phyloP scores from a whole-genome alignment of 2,888 invertebrate genomes.

The Agonopterix alstromeriana region DNA sequence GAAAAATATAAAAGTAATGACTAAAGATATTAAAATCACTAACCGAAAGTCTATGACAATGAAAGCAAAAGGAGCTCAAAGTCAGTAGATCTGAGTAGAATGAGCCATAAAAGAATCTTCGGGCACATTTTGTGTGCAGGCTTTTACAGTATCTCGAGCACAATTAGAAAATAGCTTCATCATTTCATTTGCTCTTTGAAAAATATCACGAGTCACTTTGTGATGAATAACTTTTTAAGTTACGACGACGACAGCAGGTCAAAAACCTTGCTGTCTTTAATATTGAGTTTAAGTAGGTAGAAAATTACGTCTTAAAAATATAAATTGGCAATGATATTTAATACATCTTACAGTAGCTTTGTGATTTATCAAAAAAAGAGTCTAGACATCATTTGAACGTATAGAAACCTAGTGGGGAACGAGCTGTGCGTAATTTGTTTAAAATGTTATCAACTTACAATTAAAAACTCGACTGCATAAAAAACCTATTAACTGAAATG shows the following conservation, averaged over 20 bases:
- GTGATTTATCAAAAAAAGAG: too few relatives aligned
- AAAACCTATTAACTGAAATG: too few relatives aligned
- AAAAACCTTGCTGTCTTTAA: neutral
- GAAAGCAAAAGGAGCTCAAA: neutral
- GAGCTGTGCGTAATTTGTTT: too few relatives aligned
- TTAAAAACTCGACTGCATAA: too few relatives aligned
- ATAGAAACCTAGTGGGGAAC: too few relatives aligned
- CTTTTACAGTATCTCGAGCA: slow-evolving; percentile 33
- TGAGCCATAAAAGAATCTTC: slow-evolving; percentile 2
- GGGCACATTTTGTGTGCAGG: slow-evolving; percentile 27
- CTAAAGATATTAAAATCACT: neutral
- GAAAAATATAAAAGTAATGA: neutral
- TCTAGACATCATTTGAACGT: too few relatives aligned
- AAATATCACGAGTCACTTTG: neutral
- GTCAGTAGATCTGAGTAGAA: slow-evolving; percentile 12
- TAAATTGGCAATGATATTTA: too few relatives aligned
- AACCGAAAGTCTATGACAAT: slow-evolving; percentile 1
- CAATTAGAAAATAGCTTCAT: slow-evolving; percentile 41
- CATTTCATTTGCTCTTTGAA: slow-evolving; percentile 13
- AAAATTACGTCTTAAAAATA: neutral
- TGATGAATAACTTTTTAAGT: neutral
- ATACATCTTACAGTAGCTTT: too few relatives aligned
- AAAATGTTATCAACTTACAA: neutral
- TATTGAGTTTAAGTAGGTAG: neutral
- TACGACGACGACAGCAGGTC: neutral